Base-by-base conservation (phyloP, 2,888 invertebrate genomes). In the Portevinia maculata region DNA sequence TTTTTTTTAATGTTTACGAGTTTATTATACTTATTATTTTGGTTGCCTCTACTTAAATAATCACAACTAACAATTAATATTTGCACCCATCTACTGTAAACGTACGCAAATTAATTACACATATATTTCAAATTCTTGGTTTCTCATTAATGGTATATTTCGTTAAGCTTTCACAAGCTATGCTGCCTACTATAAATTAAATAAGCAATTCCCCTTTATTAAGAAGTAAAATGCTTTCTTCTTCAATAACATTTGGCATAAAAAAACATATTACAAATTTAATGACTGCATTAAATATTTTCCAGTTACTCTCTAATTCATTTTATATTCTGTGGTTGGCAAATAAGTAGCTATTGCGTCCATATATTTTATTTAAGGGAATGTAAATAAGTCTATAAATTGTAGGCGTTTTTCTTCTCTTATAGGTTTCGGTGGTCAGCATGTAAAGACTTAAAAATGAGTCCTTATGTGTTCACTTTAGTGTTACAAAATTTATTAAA, bases 21-120 rank as follows among this genome's bases (percentile, higher is more conserved):
- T 79, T 81, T 70, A 55, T 39, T 62, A 48, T 64, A 39, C 15
- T 64, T 64, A 37, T 73, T 57, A 34, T 67, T 60, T 32, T 52
- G 57, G 37, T 59, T 79, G 57, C 37, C 30, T 65, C 81, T 81
- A 81, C 81, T 81, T 76, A 81, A 81, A 81, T 70, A 81, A 81
- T 81, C 81, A 81, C 81, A 81, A 81, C 81, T 81, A 81, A 81
- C 81, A 81, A 71, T 81, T 53, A 81, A 76, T 70, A 59, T 70
- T 81, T 81, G 75, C 75, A 76, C 70, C 79, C 41, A 57, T 76
- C 75, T 81, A 81, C 64, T 32, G 37, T 55, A 52, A 60, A 69
- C 24, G 41, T 71, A 71, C 59, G 81, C 65, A 81, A 81, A 76
- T 76, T 52, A 81, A 81, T 81, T 76, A 76, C 81, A 81, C 81